Base-by-base conservation (phyloP, 2,888 invertebrate species). In the Marronus borbonicus region DNA sequence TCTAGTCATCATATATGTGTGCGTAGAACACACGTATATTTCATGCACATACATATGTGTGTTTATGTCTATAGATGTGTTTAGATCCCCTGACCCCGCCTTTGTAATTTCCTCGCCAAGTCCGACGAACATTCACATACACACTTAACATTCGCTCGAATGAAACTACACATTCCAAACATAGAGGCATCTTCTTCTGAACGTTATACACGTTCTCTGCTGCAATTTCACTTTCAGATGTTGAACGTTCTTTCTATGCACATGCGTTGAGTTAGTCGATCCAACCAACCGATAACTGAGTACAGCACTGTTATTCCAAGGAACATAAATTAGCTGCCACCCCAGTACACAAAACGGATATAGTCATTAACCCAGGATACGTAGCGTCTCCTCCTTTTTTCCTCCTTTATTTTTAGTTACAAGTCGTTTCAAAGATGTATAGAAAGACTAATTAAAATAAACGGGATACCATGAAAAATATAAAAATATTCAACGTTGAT, bases 201-300 rank as follows among this genome's bases (percentile, higher is more conserved):
- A 39, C 49, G 55, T 60, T 20, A 52, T 68, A 66, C 52, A 14
- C 20, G 66, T 28, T 76, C 66, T 36, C 66, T 17, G 24, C 50
- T 44, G 72, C 62, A 72, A 70, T 77, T 77, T 77, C 77, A 77
- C 77, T 77, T 77, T 77, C 77, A 31, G 52, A 64, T 52, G 62
- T 68, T 64, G 50, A 28, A 39, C 66, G 66, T 68, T 68, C 60
- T 28, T 20, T 12, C 24, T 52, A 77, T 64, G 50, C 64, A 77
- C 77, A 72, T 70, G 72, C 77, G 72, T 77, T 77, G 77, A 64
- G 72, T 77, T 77, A 72, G 72, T 72, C 62, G 72, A 77, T 72
- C 70, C 52, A 60, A 50, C 64, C 39, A 55, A 66, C 55, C 76
- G 72, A 28, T 60, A 60, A 44, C 72, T 70, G 58, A 20, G 36